Conservation (phyloP, 2,113 vertebrate genomes). For the Axis porcinus region DNA sequence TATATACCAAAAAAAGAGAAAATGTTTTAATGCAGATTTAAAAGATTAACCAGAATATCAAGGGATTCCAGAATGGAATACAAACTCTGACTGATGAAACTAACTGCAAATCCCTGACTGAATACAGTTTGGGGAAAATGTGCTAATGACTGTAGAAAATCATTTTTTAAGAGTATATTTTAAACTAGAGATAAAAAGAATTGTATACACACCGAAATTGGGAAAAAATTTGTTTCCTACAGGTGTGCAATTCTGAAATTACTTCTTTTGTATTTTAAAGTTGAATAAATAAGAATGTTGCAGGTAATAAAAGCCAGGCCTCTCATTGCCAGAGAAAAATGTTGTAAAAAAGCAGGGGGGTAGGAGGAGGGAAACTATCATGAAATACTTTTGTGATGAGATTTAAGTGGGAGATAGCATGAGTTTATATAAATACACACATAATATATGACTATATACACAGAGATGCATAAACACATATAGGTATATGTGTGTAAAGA, state of each 20-base stretch:
- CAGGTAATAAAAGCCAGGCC: background rate
- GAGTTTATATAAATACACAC: background rate
- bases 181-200: background rate
- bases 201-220: background rate
- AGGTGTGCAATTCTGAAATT: background rate
- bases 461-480: background rate
- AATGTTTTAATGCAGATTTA: background rate
- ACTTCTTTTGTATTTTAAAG: background rate
- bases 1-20: background rate
- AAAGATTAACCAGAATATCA: background rate
- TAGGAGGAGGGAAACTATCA: background rate
- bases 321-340: background rate
- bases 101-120: background rate
- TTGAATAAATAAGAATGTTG: background rate
- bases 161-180: background rate
- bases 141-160: background rate
- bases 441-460: background rate
- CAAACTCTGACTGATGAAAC: background rate
- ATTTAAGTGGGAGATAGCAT: background rate
- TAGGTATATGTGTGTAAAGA: background rate
- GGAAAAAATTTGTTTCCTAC: background rate
- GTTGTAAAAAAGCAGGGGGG: background rate
- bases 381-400: background rate
- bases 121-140: background rate
- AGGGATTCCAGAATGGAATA: background rate